Evolutionary conservation across 2,888 invertebrate species (phyloP).

Genomic region (Argyresthia albistria): DNA sequence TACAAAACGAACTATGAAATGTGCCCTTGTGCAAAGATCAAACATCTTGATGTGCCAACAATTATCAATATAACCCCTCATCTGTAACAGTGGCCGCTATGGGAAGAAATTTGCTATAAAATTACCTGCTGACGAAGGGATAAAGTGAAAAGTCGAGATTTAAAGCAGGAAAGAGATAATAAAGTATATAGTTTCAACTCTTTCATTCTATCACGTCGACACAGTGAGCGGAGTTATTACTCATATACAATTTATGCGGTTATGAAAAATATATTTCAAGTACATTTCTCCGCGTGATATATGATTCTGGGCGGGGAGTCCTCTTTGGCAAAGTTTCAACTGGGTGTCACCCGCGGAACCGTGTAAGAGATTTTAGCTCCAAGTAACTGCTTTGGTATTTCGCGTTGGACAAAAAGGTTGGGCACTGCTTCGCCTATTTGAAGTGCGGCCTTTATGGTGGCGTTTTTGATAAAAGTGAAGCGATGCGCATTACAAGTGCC

Average conservation of each 20-base stretch:
- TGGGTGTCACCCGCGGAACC: slow-evolving; percentile 13
- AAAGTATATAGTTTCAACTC: no score
- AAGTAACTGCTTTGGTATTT: neutral
- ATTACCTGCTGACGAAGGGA: no score
- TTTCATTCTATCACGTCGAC: neutral
- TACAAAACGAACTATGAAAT: no score
- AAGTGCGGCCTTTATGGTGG: neutral
- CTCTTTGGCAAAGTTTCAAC: slow-evolving; percentile 28
- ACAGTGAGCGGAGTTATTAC: slow-evolving; percentile 16
- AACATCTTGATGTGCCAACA: no score
- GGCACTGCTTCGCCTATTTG: neutral
- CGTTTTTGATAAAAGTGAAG: neutral
- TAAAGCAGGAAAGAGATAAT: no score
- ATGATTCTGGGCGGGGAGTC: slow-evolving; percentile 19
- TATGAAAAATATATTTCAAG: slow-evolving; percentile 36
- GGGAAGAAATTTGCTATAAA: no score
- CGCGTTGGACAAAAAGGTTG: neutral
- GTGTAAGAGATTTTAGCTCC: neutral
- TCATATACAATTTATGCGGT: slow-evolving; percentile 33
- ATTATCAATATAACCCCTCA: no score
- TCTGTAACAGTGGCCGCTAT: no score
- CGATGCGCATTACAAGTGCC: no score
- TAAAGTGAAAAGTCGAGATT: no score
- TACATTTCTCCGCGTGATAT: slow-evolving; percentile 20
- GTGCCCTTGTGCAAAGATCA: no score